phyloP scores from a whole-genome alignment of 2,888 invertebrate genomes.

The Biston betularia region DNA sequence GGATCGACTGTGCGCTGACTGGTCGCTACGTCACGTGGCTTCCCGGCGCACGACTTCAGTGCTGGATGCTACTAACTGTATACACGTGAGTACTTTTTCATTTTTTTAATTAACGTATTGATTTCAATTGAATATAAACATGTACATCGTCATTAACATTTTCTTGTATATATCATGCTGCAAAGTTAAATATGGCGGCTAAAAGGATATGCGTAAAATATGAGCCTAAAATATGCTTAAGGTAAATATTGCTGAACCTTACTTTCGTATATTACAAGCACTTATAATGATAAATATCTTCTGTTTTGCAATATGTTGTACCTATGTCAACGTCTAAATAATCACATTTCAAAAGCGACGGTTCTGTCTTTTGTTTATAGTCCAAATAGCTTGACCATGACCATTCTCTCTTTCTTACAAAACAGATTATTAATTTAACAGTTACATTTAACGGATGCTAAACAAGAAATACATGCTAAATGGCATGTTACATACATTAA shows the following conservation, averaged over 20 bases:
- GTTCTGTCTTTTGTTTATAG: no score
- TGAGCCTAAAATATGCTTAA: no score
- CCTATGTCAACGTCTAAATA: no score
- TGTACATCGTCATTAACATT: background rate
- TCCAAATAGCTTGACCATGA: background rate
- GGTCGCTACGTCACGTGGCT: conserved; percentile 87
- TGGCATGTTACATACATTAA: conserved; percentile 13
- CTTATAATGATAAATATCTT: no score
- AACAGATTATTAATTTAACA: conserved; percentile 3
- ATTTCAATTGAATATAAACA: background rate
- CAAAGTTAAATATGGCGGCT: no score
- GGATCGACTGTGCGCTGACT: conserved; percentile 86
- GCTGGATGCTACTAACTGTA: conserved; percentile 90
- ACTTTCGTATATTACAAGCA: no score
- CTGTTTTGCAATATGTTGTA: no score
- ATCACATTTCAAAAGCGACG: background rate
- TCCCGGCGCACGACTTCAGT: conserved; percentile 86
- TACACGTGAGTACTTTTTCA: conserved; percentile 86
- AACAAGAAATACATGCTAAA: conserved; percentile 18
- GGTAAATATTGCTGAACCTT: no score
- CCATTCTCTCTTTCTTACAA: background rate
- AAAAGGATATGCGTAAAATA: no score
- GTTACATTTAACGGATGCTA: conserved; percentile 11
- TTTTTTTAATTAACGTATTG: background rate
- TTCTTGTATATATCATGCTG: background rate